Evolutionary conservation across 1,140 invertebrate genomes (phyloP), one percentile per base, ranked within the genome.

Genomic region (Aphaenogaster floridana): DNA sequence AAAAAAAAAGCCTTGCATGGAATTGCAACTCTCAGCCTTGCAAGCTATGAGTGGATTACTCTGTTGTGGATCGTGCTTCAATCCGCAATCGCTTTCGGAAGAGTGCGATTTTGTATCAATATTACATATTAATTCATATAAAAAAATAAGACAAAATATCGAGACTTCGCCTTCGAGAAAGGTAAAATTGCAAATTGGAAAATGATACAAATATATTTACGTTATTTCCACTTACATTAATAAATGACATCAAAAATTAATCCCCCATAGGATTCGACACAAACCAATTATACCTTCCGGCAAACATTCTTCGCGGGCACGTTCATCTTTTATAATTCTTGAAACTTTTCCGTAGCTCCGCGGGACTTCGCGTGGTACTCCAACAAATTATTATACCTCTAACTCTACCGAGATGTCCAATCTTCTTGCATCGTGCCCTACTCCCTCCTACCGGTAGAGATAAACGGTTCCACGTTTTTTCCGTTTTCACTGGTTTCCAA

Each of bases 61-160:
- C 0, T 99, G 98, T 93, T 99, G 99, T 95, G 99, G 99, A 0
- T 97, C 98, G 1, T 98, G 98, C 91, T 99, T 99, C 95, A 98
- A 99, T 93, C 96, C 97, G 0, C 96, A 97, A 74, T 97, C 97
- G 52, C 95, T 99, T 0, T 97, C 98, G 0, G 98, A 98, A 91
- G 99, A 99, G 99, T 86, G 97, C 97, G 0, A 95, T 96, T 87
- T 97, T 99, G 52, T 99, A 99, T 95, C 96, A 97, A 64, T 99
- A 28, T 28, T 28, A 28, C 28, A 28, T 28, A 28, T 28, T 28
- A 28, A 28, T 28, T 28, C 28, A 28, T 2, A 45, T 36, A 1
- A 34, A 17, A 34, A 61, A 11, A 36, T 13, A 2, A 54, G 39
- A 39, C 2, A 39, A 39, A 66, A 17, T 17, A 17, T 17, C 0